Base-by-base conservation (phyloP, 1,140 invertebrate genomes). In the Acromyrmex charruanus region DNA sequence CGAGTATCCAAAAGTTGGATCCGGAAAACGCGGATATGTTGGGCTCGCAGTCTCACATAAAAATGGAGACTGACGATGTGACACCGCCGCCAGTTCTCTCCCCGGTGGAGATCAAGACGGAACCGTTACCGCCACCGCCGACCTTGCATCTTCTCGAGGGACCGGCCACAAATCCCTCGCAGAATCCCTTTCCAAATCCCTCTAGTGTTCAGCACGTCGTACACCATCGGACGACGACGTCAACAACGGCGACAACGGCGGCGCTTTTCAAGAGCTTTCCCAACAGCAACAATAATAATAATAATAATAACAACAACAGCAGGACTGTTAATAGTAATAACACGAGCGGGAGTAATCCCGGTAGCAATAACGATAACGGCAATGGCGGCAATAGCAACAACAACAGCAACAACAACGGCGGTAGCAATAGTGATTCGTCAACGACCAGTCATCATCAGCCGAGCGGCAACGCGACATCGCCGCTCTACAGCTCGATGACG, bases 21-120 rank as follows among this genome's bases (percentile, higher is more conserved):
- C 98, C 98, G 18, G 98, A 98, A 93, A 98, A 98, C 93, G 97
- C 98, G n/a, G 97, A 98, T 93, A 98, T 98, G 97, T 95, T 98
- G 87, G 97, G 96, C 58, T 93, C 93, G 74, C 96, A 93, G 91
- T 94, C 91, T 2, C 93, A 94, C 86, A 97, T 98, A 85, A 98
- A 98, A 93, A 96, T 98, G 91, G 97, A 98, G 93, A 96, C 96
- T 58, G 96, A 97, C 69, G 97, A 98, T 86, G 96, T 96, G 89
- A 95, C 94, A 93, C 93, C 96, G 18, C 97, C 97, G 77, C 97
- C 97, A 80, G 95, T 97, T 31, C 95, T 97, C 91, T 97, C 97
- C 90, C 97, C 97, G 66, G 95, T 97, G 91, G 97, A 97, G 94
- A 97, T 97, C 90, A 97, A 98, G 94, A 97, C 96, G 86, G 96